A percentile compares a stretch with the other conserved stretches of the same genome.
Evolutionary conservation across 1,140 invertebrate genomes (phyloP).

Genomic region (Asbolus verrucosus): DNA sequence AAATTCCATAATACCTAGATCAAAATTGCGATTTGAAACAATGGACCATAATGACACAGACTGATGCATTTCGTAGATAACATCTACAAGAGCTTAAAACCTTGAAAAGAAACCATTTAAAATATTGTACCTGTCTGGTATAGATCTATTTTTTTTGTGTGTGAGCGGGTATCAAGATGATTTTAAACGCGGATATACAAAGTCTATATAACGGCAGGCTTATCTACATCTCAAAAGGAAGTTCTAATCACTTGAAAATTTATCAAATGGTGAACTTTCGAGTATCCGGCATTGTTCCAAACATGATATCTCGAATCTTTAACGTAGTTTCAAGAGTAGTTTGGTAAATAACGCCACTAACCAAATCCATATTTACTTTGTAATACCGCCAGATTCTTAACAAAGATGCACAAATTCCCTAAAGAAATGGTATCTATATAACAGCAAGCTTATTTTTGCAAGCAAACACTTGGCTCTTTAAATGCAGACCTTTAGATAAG

Average conservation of each 20-base stretch:
- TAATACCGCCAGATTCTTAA: background rate
- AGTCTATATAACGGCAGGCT: constrained; percentile 42
- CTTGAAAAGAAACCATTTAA: constrained; percentile 48
- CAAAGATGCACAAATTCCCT: background rate
- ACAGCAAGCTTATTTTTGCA: no score
- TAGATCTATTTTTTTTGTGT: constrained; percentile 24
- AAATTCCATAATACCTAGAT: background rate
- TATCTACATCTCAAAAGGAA: constrained; percentile 55
- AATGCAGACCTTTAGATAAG: no score
- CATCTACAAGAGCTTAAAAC: constrained; percentile 41
- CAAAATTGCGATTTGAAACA: constrained; percentile 48
- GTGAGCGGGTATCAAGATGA: constrained; percentile 43
- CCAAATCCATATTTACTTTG: constrained; percentile 20
- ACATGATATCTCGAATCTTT: constrained; percentile 47
- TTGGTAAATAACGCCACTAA: constrained; percentile 36
- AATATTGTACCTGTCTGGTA: constrained; percentile 41
- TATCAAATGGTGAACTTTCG: constrained; percentile 50
- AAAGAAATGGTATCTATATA: no score
- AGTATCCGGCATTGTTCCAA: constrained; percentile 50
- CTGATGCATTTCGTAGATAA: constrained; percentile 55
- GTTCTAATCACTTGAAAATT: constrained; percentile 51
- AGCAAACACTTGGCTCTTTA: no score
- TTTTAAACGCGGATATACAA: constrained; percentile 46
- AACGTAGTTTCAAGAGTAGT: constrained; percentile 41
- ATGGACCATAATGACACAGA: constrained; percentile 58